Percentiles rank a stretch among this genome's conserved stretches.
Evolutionary conservation across 2,797 vertebrate genomes (phyloP).

Genomic region (Octomys mimax): DNA sequence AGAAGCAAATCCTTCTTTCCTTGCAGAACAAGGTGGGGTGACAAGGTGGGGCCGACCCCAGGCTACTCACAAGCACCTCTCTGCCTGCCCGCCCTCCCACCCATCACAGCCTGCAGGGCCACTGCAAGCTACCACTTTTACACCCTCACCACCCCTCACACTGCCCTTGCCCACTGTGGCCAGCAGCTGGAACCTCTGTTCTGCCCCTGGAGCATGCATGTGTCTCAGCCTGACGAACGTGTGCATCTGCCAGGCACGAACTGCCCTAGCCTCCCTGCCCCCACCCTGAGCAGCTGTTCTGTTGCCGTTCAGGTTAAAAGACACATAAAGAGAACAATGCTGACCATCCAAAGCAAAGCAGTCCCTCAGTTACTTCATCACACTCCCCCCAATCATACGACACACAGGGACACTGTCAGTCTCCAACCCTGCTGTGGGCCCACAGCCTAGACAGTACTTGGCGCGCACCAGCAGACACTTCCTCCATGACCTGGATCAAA

Average conservation of each 20-base stretch:
- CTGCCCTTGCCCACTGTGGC: neutral
- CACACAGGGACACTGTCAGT: neutral
- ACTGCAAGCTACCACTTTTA: neutral
- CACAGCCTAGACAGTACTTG: too few relatives aligned
- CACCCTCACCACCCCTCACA: too few relatives aligned
- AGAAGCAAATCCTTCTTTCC: neutral
- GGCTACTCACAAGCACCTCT: neutral
- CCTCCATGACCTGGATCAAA: neutral
- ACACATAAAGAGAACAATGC: neutral
- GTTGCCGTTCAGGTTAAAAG: neutral
- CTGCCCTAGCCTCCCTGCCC: neutral
- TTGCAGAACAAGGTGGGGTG: neutral
- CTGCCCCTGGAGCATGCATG: neutral
- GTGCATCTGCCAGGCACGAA: neutral
- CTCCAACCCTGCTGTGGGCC: neutral
- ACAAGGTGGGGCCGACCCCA: accelerated
- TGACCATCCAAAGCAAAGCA: neutral
- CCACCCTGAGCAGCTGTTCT: neutral
- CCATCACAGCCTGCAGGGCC: neutral
- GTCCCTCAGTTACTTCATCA: neutral
- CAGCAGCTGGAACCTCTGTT: neutral
- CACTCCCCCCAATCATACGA: neutral
- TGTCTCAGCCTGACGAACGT: neutral
- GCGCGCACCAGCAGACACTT: neutral
- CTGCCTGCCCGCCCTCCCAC: neutral